Base-by-base conservation (phyloP, 2,888 invertebrate genomes). In the Caenorhabditis parvicauda region DNA sequence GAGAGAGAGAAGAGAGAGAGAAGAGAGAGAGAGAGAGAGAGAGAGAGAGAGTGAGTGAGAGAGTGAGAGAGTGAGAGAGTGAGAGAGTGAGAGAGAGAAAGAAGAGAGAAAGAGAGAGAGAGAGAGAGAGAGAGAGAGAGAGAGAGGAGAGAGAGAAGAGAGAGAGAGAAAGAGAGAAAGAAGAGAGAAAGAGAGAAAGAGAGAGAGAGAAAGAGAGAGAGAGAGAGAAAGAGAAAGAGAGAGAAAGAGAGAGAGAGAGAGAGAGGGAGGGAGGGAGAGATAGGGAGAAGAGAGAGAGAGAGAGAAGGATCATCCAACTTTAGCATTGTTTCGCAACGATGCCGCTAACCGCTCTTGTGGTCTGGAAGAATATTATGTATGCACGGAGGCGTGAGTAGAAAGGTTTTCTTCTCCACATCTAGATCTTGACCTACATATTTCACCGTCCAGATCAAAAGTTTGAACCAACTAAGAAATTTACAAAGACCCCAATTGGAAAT, bases 371-470 rank as follows among this genome's bases (percentile, higher is more conserved):
- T 74, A 49, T 66, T 74, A 7, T 74, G 73, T 44, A 74, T 73
- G 74, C 74, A 75, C 50, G 75, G 75, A 3, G 75, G 73, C 28
- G 47, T 70, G 7, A 67, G 67, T 22, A 67, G 67, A 17, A 53
- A 50, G 14, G 41, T 41, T 9, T n/a, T 14, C 9, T 9, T 9
- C n/a, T 12, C 41, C 9, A n/a, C n/a, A n/a, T n/a, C n/a, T n/a
- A n/a, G n/a, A n/a, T n/a, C 1, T 19, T 9, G n/a, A 12, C 9
- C 9, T 32, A n/a, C 19, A 9, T n/a, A 14, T 19, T 19, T 19
- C 41, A 9, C 9, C 9, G 14, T 41, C 9, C 56, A 67, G 43
- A 53, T 74, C 17, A 66, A 66, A 27, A 57, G 52, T 37, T 46
- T 75, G 17, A 64, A 72, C 22, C 66, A 65, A 35, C 61, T 72